A percentile compares a stretch with the other conserved stretches of the same genome.
phyloP scores from a whole-genome alignment of 1,140 invertebrate genomes.

The Drosophila seguyi region DNA sequence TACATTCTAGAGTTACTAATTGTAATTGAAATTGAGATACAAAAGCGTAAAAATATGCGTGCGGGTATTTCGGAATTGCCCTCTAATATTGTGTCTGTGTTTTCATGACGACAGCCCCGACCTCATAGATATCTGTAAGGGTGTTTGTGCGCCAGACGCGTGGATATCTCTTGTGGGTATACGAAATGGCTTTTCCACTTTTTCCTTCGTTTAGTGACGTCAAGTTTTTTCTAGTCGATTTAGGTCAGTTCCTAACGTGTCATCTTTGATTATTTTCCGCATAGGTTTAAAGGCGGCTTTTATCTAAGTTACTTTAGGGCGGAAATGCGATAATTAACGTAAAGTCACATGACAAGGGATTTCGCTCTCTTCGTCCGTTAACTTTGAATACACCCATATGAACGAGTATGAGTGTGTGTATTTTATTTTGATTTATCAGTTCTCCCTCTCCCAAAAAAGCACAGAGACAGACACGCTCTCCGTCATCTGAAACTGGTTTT shows the following conservation, averaged over 20 bases:
- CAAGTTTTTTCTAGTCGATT: constrained; percentile 11
- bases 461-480: constrained; percentile 48
- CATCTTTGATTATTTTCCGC: not conserved
- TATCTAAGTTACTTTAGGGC: constrained; percentile 6
- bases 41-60: constrained; percentile 5
- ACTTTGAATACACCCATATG: constrained; percentile 44
- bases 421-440: constrained; percentile 75
- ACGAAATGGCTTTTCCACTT: constrained; percentile 13
- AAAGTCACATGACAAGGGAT: constrained; percentile 66
- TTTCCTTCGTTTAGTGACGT: constrained; percentile 32
- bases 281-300: not conserved
- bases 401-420: constrained; percentile 20
- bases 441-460: constrained; percentile 35
- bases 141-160: constrained; percentile 34
- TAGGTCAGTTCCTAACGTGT: constrained; percentile 4
- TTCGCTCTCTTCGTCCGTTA: constrained; percentile 28
- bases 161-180: constrained; percentile 33
- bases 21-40: constrained; percentile 45
- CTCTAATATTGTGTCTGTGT: constrained; percentile 16
- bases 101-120: constrained; percentile 25
- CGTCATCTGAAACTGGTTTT: constrained; percentile 75
- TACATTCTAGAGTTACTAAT: constrained; percentile 30
- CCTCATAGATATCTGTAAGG: constrained; percentile 25
- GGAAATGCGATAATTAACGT: constrained; percentile 63
- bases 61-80: constrained; percentile 16